Conservation (phyloP, 2,113 vertebrate species). For the Actinemys pallida region DNA sequence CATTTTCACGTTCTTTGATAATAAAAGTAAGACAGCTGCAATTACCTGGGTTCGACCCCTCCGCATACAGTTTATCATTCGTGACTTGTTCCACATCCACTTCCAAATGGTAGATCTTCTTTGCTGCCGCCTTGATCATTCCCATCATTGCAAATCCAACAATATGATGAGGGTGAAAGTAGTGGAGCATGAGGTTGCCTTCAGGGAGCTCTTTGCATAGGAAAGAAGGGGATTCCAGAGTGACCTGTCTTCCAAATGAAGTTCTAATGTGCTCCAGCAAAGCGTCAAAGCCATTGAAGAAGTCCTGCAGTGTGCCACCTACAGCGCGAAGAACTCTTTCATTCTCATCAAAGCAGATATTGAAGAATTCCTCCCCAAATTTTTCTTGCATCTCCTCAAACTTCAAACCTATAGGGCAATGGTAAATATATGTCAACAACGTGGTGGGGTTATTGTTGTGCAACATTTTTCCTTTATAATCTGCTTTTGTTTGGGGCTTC, state of each 20-base stretch:
- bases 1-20: slow-evolving; percentile 85
- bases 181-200: slow-evolving; percentile 90
- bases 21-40: slow-evolving; percentile 89
- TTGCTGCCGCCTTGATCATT: slow-evolving; percentile 93
- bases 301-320: slow-evolving; percentile 95
- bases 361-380: slow-evolving; percentile 97
- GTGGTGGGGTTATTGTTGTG: not conserved
- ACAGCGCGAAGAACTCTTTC: slow-evolving; percentile 96
- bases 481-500: not conserved
- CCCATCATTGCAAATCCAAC: slow-evolving; percentile 95
- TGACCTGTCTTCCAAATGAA: slow-evolving; percentile 93
- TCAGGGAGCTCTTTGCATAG: slow-evolving; percentile 93
- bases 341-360: slow-evolving; percentile 96
- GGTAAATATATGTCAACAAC: slow-evolving; percentile 37
- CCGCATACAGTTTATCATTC: slow-evolving; percentile 83
- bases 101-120: slow-evolving; percentile 91
- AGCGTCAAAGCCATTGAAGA: slow-evolving; percentile 98
- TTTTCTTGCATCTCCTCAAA: slow-evolving; percentile 93
- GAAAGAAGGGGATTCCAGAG: slow-evolving; percentile 95
- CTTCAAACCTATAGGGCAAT: slow-evolving; percentile 85
- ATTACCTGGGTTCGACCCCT: slow-evolving; percentile 81
- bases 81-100: slow-evolving; percentile 91
- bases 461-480: not conserved
- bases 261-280: slow-evolving; percentile 97
- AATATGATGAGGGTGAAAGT: slow-evolving; percentile 92